Evolutionary conservation across 2,797 vertebrate species (phyloP).

Genomic region (Phalanger gymnotis): DNA sequence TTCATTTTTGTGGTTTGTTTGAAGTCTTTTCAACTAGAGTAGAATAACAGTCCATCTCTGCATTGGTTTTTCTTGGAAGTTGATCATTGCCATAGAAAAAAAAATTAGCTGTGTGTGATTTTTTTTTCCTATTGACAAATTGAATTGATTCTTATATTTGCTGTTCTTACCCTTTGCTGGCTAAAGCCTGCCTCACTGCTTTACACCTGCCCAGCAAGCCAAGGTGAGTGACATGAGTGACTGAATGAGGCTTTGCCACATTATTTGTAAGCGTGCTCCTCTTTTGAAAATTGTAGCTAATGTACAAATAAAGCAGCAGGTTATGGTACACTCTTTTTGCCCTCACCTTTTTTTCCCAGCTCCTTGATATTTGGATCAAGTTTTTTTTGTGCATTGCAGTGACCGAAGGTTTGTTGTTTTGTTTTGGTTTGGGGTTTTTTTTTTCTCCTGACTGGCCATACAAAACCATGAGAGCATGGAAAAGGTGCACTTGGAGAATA

Average conservation of each 20-base stretch:
- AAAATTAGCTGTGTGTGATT: slow-evolving; percentile 77
- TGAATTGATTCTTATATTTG: slow-evolving; percentile 85
- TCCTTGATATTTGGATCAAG: slow-evolving; percentile 82
- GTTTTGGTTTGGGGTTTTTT: background rate
- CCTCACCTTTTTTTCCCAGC: slow-evolving; percentile 70
- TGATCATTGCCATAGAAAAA: slow-evolving; percentile 75
- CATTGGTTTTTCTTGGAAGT: slow-evolving; percentile 72
- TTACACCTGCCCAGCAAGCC: slow-evolving; percentile 84
- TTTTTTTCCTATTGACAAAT: slow-evolving; percentile 78
- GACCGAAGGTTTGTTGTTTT: slow-evolving; percentile 77
- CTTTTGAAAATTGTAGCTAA: slow-evolving; percentile 66
- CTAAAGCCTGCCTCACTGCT: slow-evolving; percentile 86
- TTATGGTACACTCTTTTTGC: slow-evolving; percentile 57
- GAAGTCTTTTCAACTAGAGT: slow-evolving; percentile 26
- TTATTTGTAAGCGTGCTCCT: slow-evolving; percentile 69
- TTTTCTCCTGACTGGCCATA: slow-evolving; percentile 89
- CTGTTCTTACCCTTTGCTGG: slow-evolving; percentile 88
- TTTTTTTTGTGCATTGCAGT: slow-evolving; percentile 82
- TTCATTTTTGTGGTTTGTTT: slow-evolving; percentile 33
- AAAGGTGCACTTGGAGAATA: slow-evolving; percentile 85
- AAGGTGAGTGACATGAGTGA: slow-evolving; percentile 87
- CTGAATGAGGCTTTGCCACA: slow-evolving; percentile 66
- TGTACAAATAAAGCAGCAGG: slow-evolving; percentile 58
- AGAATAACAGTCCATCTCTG: slow-evolving; percentile 56
- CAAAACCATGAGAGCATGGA: slow-evolving; percentile 89